phyloP scores from a whole-genome alignment of 2,113 vertebrate genomes.

The Lasiurus cinereus region DNA sequence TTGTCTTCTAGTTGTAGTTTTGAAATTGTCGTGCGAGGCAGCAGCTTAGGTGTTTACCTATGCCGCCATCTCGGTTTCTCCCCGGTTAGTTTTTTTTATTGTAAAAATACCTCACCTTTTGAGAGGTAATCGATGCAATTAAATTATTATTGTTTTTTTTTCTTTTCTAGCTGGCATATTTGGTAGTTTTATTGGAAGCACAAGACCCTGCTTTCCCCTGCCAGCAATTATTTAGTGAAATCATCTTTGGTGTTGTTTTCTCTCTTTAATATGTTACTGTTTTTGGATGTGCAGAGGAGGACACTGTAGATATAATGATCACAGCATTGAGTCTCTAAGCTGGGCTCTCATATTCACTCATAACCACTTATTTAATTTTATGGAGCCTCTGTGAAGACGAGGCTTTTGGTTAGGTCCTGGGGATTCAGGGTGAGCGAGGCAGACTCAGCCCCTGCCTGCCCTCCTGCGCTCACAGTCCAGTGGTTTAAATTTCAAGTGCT shows the following conservation, averaged over 20 bases:
- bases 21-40: no score
- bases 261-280: background rate
- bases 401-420: background rate
- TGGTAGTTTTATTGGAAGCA: background rate
- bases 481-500: background rate
- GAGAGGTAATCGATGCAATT: background rate
- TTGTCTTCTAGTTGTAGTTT: no score
- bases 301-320: background rate
- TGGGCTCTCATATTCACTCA: background rate
- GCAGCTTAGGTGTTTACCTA: no score
- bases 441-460: background rate
- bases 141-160: background rate
- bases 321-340: background rate
- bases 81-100: background rate
- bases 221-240: background rate
- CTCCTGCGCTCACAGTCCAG: background rate
- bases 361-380: background rate
- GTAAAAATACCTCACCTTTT: background rate
- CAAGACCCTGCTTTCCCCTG: background rate
- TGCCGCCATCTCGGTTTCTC: no score
- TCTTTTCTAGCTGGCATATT: background rate
- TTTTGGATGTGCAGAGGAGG: background rate
- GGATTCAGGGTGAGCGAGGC: background rate
- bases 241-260: background rate
- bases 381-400: background rate